phyloP scores from a whole-genome alignment of 2,113 vertebrate genomes.

The Ploceus nigricollis region DNA sequence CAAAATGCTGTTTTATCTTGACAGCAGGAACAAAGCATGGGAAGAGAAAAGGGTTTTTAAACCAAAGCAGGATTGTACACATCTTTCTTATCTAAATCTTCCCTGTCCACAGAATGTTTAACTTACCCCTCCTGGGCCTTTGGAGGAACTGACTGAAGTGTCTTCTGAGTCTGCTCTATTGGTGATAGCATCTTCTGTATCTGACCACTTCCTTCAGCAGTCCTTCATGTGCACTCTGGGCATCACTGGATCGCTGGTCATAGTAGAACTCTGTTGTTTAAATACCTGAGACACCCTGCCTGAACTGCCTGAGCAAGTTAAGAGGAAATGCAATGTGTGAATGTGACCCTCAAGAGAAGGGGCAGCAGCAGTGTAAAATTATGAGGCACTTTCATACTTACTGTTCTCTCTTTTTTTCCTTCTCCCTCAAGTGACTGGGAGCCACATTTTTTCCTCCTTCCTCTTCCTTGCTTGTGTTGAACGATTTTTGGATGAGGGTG shows the following conservation, averaged over 20 bases:
- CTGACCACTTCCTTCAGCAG: background rate
- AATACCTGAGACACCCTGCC: background rate
- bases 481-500: background rate
- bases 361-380: background rate
- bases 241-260: background rate
- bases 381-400: background rate
- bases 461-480: background rate
- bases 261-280: background rate
- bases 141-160: background rate
- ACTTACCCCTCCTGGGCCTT: background rate
- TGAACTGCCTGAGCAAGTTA: background rate
- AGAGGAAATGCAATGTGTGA: background rate
- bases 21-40: background rate
- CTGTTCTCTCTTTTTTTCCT: background rate
- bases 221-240: background rate
- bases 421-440: background rate
- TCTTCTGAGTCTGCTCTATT: background rate
- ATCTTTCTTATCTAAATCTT: slow-evolving; percentile 31
- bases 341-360: background rate
- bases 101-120: background rate
- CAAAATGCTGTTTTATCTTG: slow-evolving; percentile 29
- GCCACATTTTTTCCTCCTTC: background rate
- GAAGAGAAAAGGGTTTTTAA: slow-evolving; percentile 19
- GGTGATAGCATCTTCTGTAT: background rate
- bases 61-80: background rate